phyloP scores from a whole-genome alignment of 2,888 invertebrate genomes.

The Orthosia incerta region DNA sequence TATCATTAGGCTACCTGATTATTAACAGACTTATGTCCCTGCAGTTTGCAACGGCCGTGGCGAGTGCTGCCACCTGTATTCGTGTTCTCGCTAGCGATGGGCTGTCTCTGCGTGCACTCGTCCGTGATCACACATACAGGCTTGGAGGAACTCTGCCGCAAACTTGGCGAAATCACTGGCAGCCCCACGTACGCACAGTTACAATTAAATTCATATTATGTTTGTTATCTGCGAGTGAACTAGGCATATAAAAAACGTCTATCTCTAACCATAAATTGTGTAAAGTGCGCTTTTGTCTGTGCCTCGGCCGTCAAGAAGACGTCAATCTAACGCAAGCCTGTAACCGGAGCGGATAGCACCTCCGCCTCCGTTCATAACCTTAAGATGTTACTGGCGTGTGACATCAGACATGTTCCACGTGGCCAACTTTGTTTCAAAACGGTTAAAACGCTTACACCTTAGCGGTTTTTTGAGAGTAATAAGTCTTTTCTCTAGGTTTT shows the following conservation, averaged over 20 bases:
- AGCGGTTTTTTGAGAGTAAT: no score
- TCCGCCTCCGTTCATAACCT: no score
- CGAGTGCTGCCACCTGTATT: conserved; percentile 83
- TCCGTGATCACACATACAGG: conserved; percentile 82
- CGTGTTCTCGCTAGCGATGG: conserved; percentile 84
- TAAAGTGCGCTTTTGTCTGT: not conserved
- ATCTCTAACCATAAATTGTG: not conserved
- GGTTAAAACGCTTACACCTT: not conserved
- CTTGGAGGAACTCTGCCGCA: conserved; percentile 81
- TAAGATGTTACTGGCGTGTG: not conserved
- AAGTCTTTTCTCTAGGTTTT: no score
- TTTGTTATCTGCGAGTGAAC: not conserved
- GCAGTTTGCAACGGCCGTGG: conserved; percentile 85
- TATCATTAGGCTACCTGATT: not conserved
- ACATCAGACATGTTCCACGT: not conserved
- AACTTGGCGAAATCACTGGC: conserved; percentile 83
- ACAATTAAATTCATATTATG: not conserved
- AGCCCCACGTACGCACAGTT: conserved; percentile 76
- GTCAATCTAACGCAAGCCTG: no score
- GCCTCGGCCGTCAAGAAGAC: no score
- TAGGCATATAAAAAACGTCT: not conserved
- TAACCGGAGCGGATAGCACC: no score
- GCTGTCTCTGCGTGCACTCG: conserved; percentile 80
- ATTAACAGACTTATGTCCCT: not conserved
- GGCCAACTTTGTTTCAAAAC: no score